These are phyloP conservation scores for Umimayanthus kanabou DNA, from an alignment of 92 coral and sea anemone genomes.

Conservation along the genomic window DNA sequence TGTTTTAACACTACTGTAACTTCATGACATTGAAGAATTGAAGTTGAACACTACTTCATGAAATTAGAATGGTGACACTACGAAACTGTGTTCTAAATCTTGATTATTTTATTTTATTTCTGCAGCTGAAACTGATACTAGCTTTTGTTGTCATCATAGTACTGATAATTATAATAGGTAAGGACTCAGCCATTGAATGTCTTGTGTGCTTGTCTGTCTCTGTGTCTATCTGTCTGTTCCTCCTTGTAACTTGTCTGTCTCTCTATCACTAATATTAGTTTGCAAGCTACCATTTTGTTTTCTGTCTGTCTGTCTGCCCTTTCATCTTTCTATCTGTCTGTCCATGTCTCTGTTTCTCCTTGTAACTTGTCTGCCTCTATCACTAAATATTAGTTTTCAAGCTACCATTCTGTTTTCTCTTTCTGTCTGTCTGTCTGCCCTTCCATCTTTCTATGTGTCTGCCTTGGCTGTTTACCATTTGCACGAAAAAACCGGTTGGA, in stretches of 20 bases:
- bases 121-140: slow-evolving; percentile 80
- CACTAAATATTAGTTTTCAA: too few relatives aligned
- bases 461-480: too few relatives aligned
- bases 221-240: not conserved
- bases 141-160: slow-evolving; percentile 73
- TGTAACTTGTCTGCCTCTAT: too few relatives aligned
- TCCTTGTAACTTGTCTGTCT: too few relatives aligned
- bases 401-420: too few relatives aligned
- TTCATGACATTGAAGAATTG: too few relatives aligned
- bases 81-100: not conserved
- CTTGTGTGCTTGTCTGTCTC: not conserved
- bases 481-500: too few relatives aligned
- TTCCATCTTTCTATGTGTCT: not conserved
- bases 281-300: not conserved
- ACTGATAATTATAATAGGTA: slow-evolving; percentile 80
- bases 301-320: not conserved
- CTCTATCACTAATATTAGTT: too few relatives aligned
- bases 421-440: not conserved
- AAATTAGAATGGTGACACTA: not conserved
- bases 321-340: too few relatives aligned
- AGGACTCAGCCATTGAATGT: slow-evolving; percentile 24
- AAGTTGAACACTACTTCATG: too few relatives aligned
- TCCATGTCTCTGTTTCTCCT: not conserved
- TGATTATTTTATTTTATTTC: slow-evolving; percentile 13
- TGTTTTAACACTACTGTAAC: too few relatives aligned